Evolutionary conservation across 2,113 vertebrate species (phyloP), one percentile per base, ranked within the genome.

Genomic region (Paraplagusia blochii): DNA sequence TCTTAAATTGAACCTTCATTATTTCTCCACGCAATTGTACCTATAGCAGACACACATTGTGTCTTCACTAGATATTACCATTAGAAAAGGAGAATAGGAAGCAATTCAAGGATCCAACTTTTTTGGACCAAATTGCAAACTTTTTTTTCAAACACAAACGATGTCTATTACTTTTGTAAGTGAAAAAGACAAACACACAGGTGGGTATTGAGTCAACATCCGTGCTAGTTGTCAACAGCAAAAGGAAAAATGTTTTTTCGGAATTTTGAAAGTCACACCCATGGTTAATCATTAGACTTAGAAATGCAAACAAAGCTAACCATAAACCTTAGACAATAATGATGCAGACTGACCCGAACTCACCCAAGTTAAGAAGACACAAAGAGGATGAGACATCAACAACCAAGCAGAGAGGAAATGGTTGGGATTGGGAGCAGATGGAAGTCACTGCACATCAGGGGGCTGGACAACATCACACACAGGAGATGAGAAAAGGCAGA

Each of bases 321-420:
- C 16, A 19, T 12, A 18, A 15, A 12, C 40, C 17, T n/a, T 44
- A 16, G 49, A 42, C 47, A 46, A 69, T 66, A 66, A 64, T 43
- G 58, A 49, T 66, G 66, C 17, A 74, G 63, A 77, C 58, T 51
- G 52, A 39, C 64, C 71, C 58, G 68, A 49, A 83, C 87, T 87
- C 79, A 86, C 82, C 85, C 22, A 61, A 66, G 66, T 78, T 65
- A 71, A 47, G 52, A 33, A 59, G 50, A 58, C 69, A 46, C 44
- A 72, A 63, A 51, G 50, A 59, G 54, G 54, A 48, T 47, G 63
- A 78, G 9, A 49, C 65, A 55, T 79, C 66, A 69, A 65, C 79
- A 64, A 57, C 58, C 55, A 62, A 68, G 60, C 57, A 66, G 34
- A 51, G 61, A 69, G 58, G 44, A 63, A 55, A 33, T 38, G 42